A percentile compares a stretch with the other conserved stretches of the same genome.
These are phyloP conservation scores for Hemicordylus capensis DNA, from an alignment of 2,113 vertebrate genomes.

Conservation along the genomic window DNA sequence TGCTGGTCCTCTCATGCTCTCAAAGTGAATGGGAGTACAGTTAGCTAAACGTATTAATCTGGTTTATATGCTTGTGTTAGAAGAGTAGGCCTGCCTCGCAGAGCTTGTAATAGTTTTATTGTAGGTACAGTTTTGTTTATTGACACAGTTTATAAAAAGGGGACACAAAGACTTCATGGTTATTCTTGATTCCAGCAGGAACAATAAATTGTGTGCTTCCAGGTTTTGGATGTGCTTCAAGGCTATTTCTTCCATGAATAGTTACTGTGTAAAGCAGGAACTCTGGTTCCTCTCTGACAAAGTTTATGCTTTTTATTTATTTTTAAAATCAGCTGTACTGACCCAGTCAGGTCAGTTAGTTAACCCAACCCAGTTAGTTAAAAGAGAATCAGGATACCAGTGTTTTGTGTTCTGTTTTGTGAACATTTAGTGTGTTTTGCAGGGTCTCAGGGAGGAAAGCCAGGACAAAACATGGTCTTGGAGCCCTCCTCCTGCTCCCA, in stretches of 20 bases:
- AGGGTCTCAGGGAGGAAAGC: too few species aligned
- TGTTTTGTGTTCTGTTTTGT: too few species aligned
- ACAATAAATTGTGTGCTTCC: conserved; percentile 70
- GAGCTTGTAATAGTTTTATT: conserved; percentile 65
- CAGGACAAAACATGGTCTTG: too few species aligned
- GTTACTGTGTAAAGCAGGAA: conserved; percentile 51
- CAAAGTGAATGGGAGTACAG: not conserved
- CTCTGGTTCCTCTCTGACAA: conserved; percentile 30
- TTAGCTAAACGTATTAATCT: conserved; percentile 60
- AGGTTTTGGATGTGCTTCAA: conserved; percentile 68
- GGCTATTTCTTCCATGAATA: conserved; percentile 64
- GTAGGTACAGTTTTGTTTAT: conserved; percentile 69
- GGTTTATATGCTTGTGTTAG: conserved; percentile 63
- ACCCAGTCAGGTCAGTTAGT: too few species aligned
- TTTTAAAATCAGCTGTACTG: not conserved
- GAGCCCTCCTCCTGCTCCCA: too few species aligned
- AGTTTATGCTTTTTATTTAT: not conserved
- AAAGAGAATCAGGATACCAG: not conserved
- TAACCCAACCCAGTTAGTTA: not conserved
- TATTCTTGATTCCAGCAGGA: conserved; percentile 67
- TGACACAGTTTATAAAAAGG: conserved; percentile 72
- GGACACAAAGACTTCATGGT: conserved; percentile 69
- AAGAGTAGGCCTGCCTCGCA: conserved; percentile 44
- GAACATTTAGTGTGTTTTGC: too few species aligned
- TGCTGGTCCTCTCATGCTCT: not conserved